Evolutionary conservation across 2,113 vertebrate species (phyloP).

Genomic region (Chaetorhynchus papuensis): DNA sequence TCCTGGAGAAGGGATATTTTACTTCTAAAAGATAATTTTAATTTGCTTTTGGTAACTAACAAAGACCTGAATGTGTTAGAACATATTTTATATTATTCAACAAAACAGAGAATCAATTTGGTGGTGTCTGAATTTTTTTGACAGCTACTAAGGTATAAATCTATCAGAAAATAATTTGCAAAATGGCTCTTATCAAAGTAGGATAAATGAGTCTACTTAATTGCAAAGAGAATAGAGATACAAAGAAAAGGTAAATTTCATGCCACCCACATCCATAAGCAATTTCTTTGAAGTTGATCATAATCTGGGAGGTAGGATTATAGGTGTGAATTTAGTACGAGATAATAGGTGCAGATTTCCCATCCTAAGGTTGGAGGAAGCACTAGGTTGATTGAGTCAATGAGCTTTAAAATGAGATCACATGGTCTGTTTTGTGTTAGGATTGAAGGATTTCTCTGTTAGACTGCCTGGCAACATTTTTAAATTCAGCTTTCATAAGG

Average conservation of each 20-base stretch:
- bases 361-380: conserved; percentile 74
- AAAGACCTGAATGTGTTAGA: background rate
- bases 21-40: background rate
- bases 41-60: background rate
- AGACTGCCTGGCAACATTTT: background rate
- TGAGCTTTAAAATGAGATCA: background rate
- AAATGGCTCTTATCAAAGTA: background rate
- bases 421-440: background rate
- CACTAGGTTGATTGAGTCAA: background rate
- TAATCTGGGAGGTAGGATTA: conserved; percentile 72
- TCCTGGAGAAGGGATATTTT: background rate
- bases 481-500: background rate
- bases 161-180: background rate
- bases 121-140: conserved; percentile 1
- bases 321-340: conserved; percentile 80
- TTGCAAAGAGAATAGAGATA: background rate
- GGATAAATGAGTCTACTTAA: background rate
- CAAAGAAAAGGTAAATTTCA: background rate
- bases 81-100: background rate
- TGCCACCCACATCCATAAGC: conserved; percentile 77
- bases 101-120: background rate
- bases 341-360: conserved; percentile 81
- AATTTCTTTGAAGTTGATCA: conserved; percentile 82
- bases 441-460: background rate
- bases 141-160: conserved; percentile 9